Evolutionary conservation across 2,113 vertebrate genomes (phyloP).

Genomic region (Catharus minimus): DNA sequence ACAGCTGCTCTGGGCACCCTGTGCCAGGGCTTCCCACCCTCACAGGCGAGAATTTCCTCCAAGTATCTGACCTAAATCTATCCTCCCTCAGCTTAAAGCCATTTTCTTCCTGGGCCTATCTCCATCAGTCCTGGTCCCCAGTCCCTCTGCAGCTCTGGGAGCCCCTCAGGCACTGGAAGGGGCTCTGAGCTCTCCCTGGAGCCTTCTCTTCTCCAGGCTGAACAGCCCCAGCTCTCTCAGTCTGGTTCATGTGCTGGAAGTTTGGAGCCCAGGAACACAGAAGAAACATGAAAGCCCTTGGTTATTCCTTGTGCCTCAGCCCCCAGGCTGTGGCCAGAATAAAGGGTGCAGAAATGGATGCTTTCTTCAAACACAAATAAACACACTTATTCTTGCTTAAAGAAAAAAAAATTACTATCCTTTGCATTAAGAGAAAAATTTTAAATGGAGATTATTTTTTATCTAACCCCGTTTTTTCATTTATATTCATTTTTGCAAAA

Average conservation of each 20-base stretch:
- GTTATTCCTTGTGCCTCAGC: background rate
- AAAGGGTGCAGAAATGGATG: background rate
- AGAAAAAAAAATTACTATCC: background rate
- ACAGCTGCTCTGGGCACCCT: no score
- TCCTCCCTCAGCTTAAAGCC: background rate
- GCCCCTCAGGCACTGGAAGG: no score
- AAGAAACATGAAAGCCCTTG: background rate
- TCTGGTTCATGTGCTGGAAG: background rate
- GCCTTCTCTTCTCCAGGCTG: background rate
- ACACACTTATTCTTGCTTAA: background rate
- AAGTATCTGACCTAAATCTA: background rate
- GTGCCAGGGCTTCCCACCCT: no score
- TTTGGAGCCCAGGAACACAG: background rate
- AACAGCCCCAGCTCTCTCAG: background rate
- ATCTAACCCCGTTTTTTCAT: background rate
- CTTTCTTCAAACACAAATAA: background rate
- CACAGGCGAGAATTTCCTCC: rapidly evolving
- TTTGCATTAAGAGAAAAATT: rapidly evolving
- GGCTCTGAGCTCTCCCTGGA: background rate
- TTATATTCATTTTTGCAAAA: background rate
- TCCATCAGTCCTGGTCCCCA: background rate
- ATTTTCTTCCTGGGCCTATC: background rate
- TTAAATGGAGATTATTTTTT: background rate
- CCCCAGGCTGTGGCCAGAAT: background rate
- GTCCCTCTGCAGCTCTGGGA: background rate